Evolutionary conservation across 2,797 vertebrate species (phyloP), one percentile per base, ranked within the genome.

Genomic region (Mormyrops boulengeri): DNA sequence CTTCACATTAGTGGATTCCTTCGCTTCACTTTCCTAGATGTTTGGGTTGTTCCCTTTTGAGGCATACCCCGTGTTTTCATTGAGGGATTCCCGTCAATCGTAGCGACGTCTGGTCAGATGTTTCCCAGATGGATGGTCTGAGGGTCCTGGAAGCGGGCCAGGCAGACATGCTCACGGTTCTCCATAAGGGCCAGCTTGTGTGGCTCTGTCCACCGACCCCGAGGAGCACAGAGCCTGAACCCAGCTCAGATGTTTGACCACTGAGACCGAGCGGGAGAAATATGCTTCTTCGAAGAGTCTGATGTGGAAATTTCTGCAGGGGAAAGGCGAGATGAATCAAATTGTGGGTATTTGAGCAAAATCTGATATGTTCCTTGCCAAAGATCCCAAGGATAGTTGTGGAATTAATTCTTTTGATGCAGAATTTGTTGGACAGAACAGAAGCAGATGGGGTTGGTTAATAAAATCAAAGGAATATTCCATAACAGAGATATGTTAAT

Each of bases 111-210:
- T 85, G 88, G 41, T 85, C 38, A 22, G 53, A 47, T 85, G 38
- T 89, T 66, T 86, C 88, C 88, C 60, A 53, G 41, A 38, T 88
- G 53, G 49, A 19, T 22, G 22, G 34, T n/a, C 49, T 50, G n/a
- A 4, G 55, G 91, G 90, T 14, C 90, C 89, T 94, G 94, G 95
- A 94, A 94, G 92, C 89, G 60, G 52, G 73, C 94, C 92, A 93
- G 91, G 89, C 91, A 94, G 94, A 93, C 90, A 73, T 90, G 90
- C 91, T 93, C 88, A 73, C 62, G 91, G 90, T 95, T 95, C 93
- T 80, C 94, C 94, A 91, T 0, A 0, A 2, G 92, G 93, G 92
- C 95, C 95, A 95, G 94, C 34, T 80, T 44, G 34, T 80, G 38
- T 44, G 73, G 14, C 2, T 44, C 73, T 90, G 90, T 89, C 91